phyloP scores from a whole-genome alignment of 2,888 invertebrate species.

The Pollenia angustigena region DNA sequence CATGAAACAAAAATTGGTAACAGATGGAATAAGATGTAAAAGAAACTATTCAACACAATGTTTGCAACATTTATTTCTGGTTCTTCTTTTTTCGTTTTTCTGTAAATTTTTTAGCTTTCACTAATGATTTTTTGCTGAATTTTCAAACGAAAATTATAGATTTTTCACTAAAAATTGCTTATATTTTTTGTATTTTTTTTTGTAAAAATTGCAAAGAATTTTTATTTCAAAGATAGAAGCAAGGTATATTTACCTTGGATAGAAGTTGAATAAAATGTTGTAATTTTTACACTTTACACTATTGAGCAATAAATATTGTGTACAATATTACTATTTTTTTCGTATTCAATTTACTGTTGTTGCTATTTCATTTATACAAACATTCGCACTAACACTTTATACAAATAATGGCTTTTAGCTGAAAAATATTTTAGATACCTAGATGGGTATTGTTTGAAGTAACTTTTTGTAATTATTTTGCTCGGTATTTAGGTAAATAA shows the following conservation, averaged over 20 bases:
- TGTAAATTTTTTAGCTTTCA: slow-evolving; percentile 66
- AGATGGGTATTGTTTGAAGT: too few relatives aligned
- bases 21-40: slow-evolving; percentile 13
- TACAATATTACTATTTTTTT: slow-evolving; percentile 3
- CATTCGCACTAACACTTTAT: slow-evolving; percentile 23
- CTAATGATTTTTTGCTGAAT: slow-evolving; percentile 43
- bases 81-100: slow-evolving; percentile 11
- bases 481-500: background rate
- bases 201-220: background rate
- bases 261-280: background rate
- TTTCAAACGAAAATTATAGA: slow-evolving; percentile 30
- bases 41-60: slow-evolving; percentile 63
- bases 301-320: slow-evolving; percentile 59
- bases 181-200: slow-evolving; percentile 7
- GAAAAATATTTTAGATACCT: too few relatives aligned
- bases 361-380: slow-evolving; percentile 17
- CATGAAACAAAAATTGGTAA: slow-evolving; percentile 2
- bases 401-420: background rate
- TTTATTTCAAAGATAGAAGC: background rate
- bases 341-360: slow-evolving; percentile 11
- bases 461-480: background rate
- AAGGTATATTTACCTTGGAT: too few relatives aligned
- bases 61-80: slow-evolving; percentile 62
- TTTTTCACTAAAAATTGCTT: slow-evolving; percentile 32
- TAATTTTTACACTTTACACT: slow-evolving; percentile 34